Evolutionary conservation across 2,888 invertebrate species (phyloP), one percentile per base, ranked within the genome.

Genomic region (Ischnus inquisitorius): DNA sequence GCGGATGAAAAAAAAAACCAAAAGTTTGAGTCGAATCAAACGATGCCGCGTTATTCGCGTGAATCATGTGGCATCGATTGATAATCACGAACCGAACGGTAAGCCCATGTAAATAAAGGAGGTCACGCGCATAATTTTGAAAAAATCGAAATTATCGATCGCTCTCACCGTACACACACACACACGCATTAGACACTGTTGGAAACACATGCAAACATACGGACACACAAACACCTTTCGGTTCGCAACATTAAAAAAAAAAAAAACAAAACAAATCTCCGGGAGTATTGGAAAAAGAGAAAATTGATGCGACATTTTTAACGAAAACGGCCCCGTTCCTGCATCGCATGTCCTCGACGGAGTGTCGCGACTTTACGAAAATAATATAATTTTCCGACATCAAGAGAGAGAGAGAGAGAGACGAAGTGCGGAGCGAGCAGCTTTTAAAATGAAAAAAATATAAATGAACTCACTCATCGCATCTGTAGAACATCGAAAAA

Each of bases 401-500:
- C 72, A 43, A 72, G 41, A 22, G 57, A n/a, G n/a, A 48, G 48
- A 48, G 8, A n/a, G n/a, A n/a, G n/a, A n/a, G n/a, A n/a, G n/a
- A n/a, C n/a, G n/a, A n/a, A n/a, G n/a, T n/a, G n/a, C n/a, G n/a
- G n/a, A 34, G 34, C 34, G 34, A 34, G 22, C 46, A 62, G 12
- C 43, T 60, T 74, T 57, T 28, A 22, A 41, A 51, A 14, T n/a
- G 1, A 12, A 46, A 51, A 75, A 25, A 34, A 65, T 39, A 67
- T 46, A 46, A 71, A 51, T 74, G 25, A 67, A 22, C 64, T 48
- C 51, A 78, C 62, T 74, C 67, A 62, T 83, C 60, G 79, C 76
- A 79, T 79, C 76, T 69, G 81, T 81, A 78, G 81, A 72, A 84
- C 84, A 84, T 84, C 84, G 84, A 84, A 80, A 79, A 81, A 57